Evolutionary conservation across 2,113 vertebrate genomes (phyloP).

Genomic region (Clarias batrachus): DNA sequence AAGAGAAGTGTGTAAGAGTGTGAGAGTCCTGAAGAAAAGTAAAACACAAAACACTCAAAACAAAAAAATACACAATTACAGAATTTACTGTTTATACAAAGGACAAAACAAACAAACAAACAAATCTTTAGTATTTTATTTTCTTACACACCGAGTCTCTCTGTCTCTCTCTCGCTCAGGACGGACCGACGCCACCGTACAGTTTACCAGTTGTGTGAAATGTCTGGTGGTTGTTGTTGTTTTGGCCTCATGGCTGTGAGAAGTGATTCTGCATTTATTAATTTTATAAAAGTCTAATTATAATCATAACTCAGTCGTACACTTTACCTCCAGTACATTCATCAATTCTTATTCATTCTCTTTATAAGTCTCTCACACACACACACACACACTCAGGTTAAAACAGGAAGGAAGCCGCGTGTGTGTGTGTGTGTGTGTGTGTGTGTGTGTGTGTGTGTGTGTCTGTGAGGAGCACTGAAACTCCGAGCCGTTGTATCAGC

Average conservation of each 20-base stretch:
- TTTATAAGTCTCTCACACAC: neutral
- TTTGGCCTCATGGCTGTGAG: neutral
- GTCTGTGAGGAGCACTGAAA: no score
- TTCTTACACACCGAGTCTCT: neutral
- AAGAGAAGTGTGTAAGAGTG: no score
- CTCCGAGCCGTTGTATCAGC: no score
- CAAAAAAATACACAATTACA: neutral
- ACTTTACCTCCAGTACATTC: neutral
- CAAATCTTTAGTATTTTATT: neutral
- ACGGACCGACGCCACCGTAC: neutral
- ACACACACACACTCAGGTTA: neutral
- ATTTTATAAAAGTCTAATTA: neutral
- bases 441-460: no score
- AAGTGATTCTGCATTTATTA: neutral
- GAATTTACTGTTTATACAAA: neutral
- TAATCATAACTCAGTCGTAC: neutral
- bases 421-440: no score
- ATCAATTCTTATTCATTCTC: neutral
- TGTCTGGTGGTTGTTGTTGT: neutral
- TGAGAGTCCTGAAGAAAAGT: neutral
- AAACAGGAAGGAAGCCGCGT: neutral
- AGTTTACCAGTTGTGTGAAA: constrained; percentile 43
- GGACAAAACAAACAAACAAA: neutral
- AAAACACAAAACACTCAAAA: neutral
- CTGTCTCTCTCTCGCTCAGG: neutral